Percentiles rank a stretch among this genome's conserved stretches.
Evolutionary conservation across 53 echinoderm and acorn worm species (phyloP).

Genomic region (Arbacia lixula): DNA sequence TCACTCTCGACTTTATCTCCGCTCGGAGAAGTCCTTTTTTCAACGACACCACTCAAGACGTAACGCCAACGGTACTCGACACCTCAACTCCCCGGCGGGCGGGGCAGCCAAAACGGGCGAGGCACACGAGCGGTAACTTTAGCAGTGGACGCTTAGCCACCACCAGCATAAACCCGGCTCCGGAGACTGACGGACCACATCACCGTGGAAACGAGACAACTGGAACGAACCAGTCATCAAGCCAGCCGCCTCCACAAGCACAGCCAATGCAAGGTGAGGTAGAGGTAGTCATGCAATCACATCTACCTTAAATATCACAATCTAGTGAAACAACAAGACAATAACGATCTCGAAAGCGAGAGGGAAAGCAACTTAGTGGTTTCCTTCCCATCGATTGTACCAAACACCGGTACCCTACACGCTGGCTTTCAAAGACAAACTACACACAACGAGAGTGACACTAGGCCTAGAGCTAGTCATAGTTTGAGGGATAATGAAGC

Average conservation of each 20-base stretch:
- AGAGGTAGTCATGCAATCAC: neutral
- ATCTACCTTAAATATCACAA: neutral
- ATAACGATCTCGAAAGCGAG: neutral
- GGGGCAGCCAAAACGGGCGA: neutral
- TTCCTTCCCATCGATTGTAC: conserved; percentile 17
- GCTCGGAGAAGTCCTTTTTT: conserved; percentile 11
- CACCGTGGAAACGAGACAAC: conserved; percentile 2
- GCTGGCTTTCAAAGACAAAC: neutral
- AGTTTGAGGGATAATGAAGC: conserved; percentile 7
- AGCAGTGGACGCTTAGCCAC: neutral
- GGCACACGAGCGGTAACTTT: neutral
- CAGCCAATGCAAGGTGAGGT: conserved; percentile 7
- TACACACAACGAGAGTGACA: conserved; percentile 5
- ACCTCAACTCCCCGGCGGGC: conserved; percentile 3
- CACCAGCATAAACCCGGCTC: neutral
- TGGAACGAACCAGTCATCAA: neutral
- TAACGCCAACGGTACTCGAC: too few relatives aligned
- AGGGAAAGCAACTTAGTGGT: conserved; percentile 5
- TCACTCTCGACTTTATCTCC: conserved; percentile 8
- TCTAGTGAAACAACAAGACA: neutral
- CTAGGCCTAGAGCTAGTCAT: neutral
- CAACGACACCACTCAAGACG: conserved; percentile 19
- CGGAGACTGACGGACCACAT: conserved; percentile 3
- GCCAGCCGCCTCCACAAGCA: conserved; percentile 3
- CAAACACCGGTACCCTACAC: conserved; percentile 22